Percentiles rank a stretch among this genome's conserved stretches.
Evolutionary conservation across 2,113 vertebrate species (phyloP).

Genomic region (Polypterus bichir): DNA sequence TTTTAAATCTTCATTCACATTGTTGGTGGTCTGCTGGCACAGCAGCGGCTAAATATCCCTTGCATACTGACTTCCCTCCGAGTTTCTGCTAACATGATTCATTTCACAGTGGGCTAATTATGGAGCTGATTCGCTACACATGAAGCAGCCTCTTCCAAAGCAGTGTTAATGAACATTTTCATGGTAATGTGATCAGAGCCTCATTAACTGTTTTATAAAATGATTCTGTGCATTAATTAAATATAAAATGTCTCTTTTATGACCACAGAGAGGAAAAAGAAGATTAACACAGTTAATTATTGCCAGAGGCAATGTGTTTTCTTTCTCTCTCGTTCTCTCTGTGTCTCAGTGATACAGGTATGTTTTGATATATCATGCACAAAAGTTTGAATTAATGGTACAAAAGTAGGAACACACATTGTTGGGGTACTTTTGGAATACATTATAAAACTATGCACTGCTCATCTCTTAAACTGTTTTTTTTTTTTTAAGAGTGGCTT

Average conservation of each 20-base stretch:
- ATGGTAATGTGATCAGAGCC: slow-evolving; percentile 81
- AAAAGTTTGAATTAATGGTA: no score
- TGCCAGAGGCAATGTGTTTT: slow-evolving; percentile 45
- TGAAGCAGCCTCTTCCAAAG: slow-evolving; percentile 56
- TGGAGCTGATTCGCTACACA: slow-evolving; percentile 60
- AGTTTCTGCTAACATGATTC: slow-evolving; percentile 44
- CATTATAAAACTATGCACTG: no score
- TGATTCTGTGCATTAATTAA: slow-evolving; percentile 84
- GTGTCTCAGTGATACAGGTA: no score
- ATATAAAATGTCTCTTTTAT: slow-evolving; percentile 75
- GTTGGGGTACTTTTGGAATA: no score
- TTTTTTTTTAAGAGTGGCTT: no score
- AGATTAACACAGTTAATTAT: slow-evolving; percentile 64
- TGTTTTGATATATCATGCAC: no score
- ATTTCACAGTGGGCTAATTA: slow-evolving; percentile 70
- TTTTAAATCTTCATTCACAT: slow-evolving; percentile 1
- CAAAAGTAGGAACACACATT: no score
- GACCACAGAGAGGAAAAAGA: slow-evolving; percentile 50
- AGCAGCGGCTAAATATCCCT: slow-evolving; percentile 36
- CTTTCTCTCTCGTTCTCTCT: slow-evolving; percentile 2
- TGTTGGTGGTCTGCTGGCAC: slow-evolving; percentile 47
- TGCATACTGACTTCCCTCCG: slow-evolving; percentile 30
- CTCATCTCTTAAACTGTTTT: no score
- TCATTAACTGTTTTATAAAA: slow-evolving; percentile 87
- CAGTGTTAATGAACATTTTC: slow-evolving; percentile 67